A percentile compares a stretch with the other conserved stretches of the same genome.
phyloP scores from a whole-genome alignment of 2,113 vertebrate species.

The Acanthisitta chloris region DNA sequence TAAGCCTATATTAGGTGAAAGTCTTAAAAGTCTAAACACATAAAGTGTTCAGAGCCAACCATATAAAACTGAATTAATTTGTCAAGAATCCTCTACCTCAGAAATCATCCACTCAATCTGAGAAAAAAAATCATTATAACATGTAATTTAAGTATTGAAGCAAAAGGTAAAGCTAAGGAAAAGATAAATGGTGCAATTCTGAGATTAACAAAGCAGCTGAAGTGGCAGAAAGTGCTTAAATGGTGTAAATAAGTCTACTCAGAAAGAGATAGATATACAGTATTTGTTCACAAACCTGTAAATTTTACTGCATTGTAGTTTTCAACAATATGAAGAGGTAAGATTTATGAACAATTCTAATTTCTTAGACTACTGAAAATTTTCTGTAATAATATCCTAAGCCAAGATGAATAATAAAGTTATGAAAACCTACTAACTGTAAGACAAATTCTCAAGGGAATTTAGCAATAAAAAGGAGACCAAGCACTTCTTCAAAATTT shows the following conservation, averaged over 20 bases:
- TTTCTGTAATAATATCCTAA: not conserved
- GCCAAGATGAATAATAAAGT: not conserved
- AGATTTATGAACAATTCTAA: not conserved
- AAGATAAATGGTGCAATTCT: not conserved
- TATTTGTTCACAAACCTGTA: not conserved
- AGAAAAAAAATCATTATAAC: not conserved
- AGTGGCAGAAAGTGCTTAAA: not conserved
- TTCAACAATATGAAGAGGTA: not conserved
- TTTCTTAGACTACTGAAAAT: not conserved
- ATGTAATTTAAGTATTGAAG: not conserved
- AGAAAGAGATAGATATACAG: not conserved
- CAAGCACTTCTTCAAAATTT: not conserved
- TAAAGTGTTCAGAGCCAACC: slow-evolving; percentile 10
- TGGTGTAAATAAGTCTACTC: not conserved
- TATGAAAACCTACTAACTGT: not conserved
- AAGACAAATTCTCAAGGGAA: not conserved
- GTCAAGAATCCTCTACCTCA: not conserved
- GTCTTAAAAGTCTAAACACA: slow-evolving; percentile 9
- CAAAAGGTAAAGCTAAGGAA: not conserved
- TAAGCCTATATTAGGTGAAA: not conserved
- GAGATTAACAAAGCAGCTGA: not conserved
- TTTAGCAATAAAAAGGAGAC: not conserved
- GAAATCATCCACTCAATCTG: not conserved
- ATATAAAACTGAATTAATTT: slow-evolving; percentile 23
- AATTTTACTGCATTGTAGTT: not conserved